Evolutionary conservation across 1,140 invertebrate genomes (phyloP).

Genomic region (Oryzaephilus surinamensis): DNA sequence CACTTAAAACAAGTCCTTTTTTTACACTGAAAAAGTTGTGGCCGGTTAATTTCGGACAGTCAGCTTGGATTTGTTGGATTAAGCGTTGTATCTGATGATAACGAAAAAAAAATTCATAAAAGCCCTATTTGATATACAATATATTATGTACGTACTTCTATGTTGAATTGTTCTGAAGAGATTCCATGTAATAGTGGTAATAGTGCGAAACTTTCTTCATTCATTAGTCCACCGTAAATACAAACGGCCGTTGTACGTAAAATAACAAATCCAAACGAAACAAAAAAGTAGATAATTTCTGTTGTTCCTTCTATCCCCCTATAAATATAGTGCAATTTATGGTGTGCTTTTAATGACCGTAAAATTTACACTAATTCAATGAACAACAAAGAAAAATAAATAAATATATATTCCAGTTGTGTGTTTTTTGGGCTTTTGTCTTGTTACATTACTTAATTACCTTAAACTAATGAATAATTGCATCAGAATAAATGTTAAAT

Average conservation of each 20-base stretch:
- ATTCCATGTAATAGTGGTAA: constrained; percentile 42
- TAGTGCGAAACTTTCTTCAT: constrained; percentile 47
- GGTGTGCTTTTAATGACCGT: too few species aligned
- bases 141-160: constrained; percentile 30
- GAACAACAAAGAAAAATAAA: too few species aligned
- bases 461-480: constrained; percentile 58
- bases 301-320: constrained; percentile 1
- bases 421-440: too few species aligned
- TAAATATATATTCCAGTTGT: too few species aligned
- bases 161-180: constrained; percentile 41
- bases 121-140: background rate
- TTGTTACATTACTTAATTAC: constrained; percentile 33
- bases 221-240: constrained; percentile 43
- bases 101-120: too few species aligned
- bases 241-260: constrained; percentile 43
- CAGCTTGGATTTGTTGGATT: constrained; percentile 39
- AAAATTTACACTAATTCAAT: too few species aligned
- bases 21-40: constrained; percentile 52
- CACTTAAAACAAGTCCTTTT: constrained; percentile 49
- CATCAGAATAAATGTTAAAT: constrained; percentile 59
- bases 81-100: constrained; percentile 15
- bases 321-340: too few species aligned
- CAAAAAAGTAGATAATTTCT: constrained; percentile 42
- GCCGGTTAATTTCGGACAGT: constrained; percentile 48
- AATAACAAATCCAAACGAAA: constrained; percentile 46